phyloP scores from a whole-genome alignment of 2,113 vertebrate genomes.

The Sinocyclocheilus maitianheensis region DNA sequence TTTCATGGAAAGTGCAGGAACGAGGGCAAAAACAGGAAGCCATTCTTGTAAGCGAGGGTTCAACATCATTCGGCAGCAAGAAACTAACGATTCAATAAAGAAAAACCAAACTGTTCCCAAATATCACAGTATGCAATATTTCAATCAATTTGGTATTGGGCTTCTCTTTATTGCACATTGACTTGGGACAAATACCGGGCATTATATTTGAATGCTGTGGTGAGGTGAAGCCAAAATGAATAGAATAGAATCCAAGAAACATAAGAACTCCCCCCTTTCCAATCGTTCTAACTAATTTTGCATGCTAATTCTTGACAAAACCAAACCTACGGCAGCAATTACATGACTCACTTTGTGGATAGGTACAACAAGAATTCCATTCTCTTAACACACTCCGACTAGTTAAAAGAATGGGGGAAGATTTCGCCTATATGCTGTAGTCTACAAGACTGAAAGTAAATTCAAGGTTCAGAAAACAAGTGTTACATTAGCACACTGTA shows the following conservation, averaged over 20 bases:
- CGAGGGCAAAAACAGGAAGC: not conserved
- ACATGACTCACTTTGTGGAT: constrained; percentile 51
- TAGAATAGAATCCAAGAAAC: constrained; percentile 20
- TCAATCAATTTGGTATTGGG: not conserved
- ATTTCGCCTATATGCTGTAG: constrained; percentile 9
- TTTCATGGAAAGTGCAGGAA: not conserved
- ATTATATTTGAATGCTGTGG: not conserved
- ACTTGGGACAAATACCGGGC: constrained; percentile 1
- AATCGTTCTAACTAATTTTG: constrained; percentile 37
- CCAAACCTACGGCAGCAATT: constrained; percentile 50
- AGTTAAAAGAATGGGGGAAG: not conserved
- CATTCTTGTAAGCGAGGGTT: not conserved
- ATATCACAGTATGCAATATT: constrained; percentile 34
- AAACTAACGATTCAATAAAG: not conserved
- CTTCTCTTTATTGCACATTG: not conserved
- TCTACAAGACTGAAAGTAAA: not conserved
- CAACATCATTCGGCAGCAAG: not conserved
- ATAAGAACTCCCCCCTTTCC: constrained; percentile 6
- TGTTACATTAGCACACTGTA: not conserved
- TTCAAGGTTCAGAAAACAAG: not conserved
- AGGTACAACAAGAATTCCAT: constrained; percentile 42
- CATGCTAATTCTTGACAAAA: constrained; percentile 49
- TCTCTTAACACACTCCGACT: constrained; percentile 24
- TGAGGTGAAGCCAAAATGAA: constrained; percentile 28
- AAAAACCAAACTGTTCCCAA: not conserved